Conservation (phyloP, 1,140 invertebrate species). For the Eupristina koningsbergeri region DNA sequence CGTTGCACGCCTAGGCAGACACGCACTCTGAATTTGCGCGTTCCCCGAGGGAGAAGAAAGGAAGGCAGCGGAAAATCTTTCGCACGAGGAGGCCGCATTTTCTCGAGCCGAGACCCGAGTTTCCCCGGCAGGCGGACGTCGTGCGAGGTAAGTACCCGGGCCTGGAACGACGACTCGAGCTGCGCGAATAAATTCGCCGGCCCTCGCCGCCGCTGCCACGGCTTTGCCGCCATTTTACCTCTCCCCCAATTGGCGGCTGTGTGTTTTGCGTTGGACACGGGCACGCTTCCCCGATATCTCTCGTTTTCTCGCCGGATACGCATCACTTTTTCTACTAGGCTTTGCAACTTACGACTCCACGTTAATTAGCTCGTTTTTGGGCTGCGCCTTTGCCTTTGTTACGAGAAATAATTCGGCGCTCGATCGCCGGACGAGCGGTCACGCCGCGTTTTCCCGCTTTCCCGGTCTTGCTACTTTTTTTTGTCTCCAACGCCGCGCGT, state of each 20-base stretch:
- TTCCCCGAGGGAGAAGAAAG: background rate
- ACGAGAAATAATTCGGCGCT: too few relatives aligned
- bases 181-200: background rate
- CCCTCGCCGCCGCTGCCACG: background rate
- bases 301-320: too few relatives aligned
- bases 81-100: background rate
- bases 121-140: too few relatives aligned
- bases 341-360: background rate
- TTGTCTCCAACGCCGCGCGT: slow-evolving; percentile 28
- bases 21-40: background rate
- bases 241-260: background rate
- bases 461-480: slow-evolving; percentile 14
- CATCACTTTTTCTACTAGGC: background rate
- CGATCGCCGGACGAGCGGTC: background rate
- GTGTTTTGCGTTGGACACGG: background rate
- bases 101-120: too few relatives aligned
- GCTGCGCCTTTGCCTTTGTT: too few relatives aligned
- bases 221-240: slow-evolving; percentile 46
- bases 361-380: background rate
- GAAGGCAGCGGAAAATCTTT: too few relatives aligned
- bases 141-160: background rate
- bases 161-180: too few relatives aligned
- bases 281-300: slow-evolving; percentile 7
- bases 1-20: background rate
- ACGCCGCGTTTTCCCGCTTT: slow-evolving; percentile 40